Evolutionary conservation across 1,140 invertebrate species (phyloP), one percentile per base, ranked within the genome.

Genomic region (Antheraea pernyi): DNA sequence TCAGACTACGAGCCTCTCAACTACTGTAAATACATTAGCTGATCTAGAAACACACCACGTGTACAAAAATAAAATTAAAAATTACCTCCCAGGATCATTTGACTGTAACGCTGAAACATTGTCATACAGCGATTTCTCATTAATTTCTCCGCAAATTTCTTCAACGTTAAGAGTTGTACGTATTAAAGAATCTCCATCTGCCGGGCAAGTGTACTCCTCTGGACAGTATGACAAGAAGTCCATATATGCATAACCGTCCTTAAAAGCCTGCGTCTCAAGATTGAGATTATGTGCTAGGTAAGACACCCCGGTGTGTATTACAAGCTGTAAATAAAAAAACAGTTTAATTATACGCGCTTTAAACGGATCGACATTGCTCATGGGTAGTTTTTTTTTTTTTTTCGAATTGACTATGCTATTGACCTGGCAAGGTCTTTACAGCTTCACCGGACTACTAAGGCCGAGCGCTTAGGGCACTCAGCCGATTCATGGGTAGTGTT

Each of bases 251-350:
- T 96, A 96, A 10, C 94, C 94, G 72, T 83, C 92, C 53, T 85
- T 91, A 70, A 93, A 86, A 8, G 95, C 95, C 66, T 83, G 88
- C 18, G 77, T 89, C 88, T 96, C 95, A 67, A 96, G 83, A 3
- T 91, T 94, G 10, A 96, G 80, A 69, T 86, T 86, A 19, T 91
- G 78, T 0, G 94, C 93, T 46, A 83, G 60, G 19, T 73, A 62
- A 0, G 94, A 95, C n/a, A 96, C 95, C 19, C 95, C 95, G 13
- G 95, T 94, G 79, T 96, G 95, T 59, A 96, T 88, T 73, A 95
- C 93, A 59, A 95, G 85, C 95, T 96, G 78, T 19, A 58, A 36
- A 10, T 39, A 37, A 39, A 4, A 42, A 0, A 42, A 42, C 1
- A 7, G 2, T 8, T 42, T 42, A 1, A 42, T n/a, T 42, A 11